Percentiles rank a stretch among this genome's conserved stretches.
Evolutionary conservation across 2,888 invertebrate genomes (phyloP).

Genomic region (Hylaea fasciaria): DNA sequence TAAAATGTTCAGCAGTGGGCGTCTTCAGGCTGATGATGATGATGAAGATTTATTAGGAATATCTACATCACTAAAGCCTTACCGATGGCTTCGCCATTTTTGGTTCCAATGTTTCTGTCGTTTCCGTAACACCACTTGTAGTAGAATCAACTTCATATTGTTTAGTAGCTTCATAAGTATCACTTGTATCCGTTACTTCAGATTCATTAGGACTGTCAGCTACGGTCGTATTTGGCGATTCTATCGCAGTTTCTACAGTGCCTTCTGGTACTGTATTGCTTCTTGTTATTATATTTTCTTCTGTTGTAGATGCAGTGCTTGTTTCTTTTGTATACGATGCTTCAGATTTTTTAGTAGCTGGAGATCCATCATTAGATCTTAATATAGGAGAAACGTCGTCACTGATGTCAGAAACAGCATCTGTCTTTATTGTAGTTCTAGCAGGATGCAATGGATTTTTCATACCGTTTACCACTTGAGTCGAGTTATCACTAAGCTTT

Average conservation of each 20-base stretch:
- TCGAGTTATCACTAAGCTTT: neutral
- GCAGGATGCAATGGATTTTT: no score
- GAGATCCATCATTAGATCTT: no score
- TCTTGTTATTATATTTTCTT: neutral
- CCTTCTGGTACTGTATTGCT: neutral
- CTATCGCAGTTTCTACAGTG: constrained; percentile 7
- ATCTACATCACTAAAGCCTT: constrained; percentile 36
- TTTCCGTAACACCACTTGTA: neutral
- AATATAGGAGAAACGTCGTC: no score
- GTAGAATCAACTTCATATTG: constrained; percentile 1
- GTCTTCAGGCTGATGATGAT: no score
- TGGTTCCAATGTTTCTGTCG: constrained; percentile 4
- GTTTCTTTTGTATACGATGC: no score
- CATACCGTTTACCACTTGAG: neutral
- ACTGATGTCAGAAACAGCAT: no score
- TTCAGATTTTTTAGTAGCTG: neutral
- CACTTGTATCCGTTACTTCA: neutral
- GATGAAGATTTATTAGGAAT: no score
- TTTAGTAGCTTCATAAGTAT: neutral
- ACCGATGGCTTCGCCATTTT: constrained; percentile 51
- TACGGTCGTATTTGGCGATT: neutral
- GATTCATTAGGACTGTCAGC: constrained; percentile 5
- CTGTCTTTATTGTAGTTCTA: no score
- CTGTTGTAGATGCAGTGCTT: no score
- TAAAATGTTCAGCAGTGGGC: no score